Percentiles rank a stretch among this genome's conserved stretches.
Evolutionary conservation across 2,113 vertebrate genomes (phyloP).

Genomic region (Crocuta crocuta): DNA sequence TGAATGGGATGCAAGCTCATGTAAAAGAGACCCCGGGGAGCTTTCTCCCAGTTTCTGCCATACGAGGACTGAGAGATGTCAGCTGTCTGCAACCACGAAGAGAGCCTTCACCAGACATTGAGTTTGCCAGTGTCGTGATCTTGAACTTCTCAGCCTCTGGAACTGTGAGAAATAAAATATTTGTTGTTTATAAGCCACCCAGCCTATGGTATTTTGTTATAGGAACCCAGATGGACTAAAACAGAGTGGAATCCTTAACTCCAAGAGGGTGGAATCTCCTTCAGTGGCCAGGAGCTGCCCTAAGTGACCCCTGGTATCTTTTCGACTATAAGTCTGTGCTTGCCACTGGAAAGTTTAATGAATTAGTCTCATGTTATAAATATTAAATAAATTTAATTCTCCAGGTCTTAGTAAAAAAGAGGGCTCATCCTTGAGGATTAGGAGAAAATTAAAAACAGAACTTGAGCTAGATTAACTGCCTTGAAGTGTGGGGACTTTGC

Average conservation of each 20-base stretch:
- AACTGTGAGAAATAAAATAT: background rate
- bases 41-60: background rate
- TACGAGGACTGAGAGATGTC: background rate
- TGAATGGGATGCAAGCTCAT: background rate
- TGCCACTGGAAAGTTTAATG: conserved; percentile 16
- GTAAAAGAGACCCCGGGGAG: background rate
- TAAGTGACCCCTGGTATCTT: background rate
- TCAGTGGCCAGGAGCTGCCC: background rate
- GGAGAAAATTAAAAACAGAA: conserved; percentile 52
- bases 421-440: background rate
- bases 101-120: background rate
- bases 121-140: background rate
- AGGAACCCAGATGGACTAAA: background rate
- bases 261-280: background rate
- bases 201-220: background rate
- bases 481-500: background rate
- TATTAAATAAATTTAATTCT: conserved; percentile 47
- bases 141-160: background rate
- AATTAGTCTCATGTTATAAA: conserved; percentile 57
- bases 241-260: background rate
- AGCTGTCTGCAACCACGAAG: background rate
- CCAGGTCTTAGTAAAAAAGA: background rate
- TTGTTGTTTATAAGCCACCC: background rate
- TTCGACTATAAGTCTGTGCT: background rate
- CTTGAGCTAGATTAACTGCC: background rate